These are phyloP conservation scores for Mormyrops attenuatus DNA, from an alignment of 2,797 vertebrate species.

Conservation along the genomic window DNA sequence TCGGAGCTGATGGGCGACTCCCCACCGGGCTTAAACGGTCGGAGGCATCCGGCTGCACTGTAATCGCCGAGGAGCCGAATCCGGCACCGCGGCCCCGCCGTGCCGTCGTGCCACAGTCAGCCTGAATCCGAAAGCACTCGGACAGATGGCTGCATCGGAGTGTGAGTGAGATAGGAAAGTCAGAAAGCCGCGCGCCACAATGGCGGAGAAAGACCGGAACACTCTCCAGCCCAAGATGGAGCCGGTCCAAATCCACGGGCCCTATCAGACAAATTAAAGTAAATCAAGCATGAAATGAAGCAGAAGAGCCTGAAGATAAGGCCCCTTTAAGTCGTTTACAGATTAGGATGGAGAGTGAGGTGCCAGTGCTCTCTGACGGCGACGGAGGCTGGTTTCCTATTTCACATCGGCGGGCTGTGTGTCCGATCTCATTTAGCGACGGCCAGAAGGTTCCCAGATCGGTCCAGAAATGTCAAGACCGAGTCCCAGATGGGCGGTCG, in stretches of 20 bases:
- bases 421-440: constrained; percentile 98
- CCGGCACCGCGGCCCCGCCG: constrained; percentile 69
- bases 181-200: constrained; percentile 98
- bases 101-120: constrained; percentile 49
- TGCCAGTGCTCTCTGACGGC: constrained; percentile 98
- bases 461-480: constrained; percentile 67
- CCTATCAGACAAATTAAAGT: constrained; percentile 99
- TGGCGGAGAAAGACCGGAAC: constrained; percentile 96
- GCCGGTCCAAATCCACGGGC: constrained; percentile 99
- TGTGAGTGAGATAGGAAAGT: constrained; percentile 72
- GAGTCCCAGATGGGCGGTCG: constrained; percentile 41
- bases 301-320: constrained; percentile 99
- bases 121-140: constrained; percentile 96
- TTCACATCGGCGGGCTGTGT: constrained; percentile 99
- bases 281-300: constrained; percentile 99
- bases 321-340: constrained; percentile 99
- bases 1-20: not conserved
- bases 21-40: constrained; percentile 55
- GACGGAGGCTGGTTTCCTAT: constrained; percentile 96
- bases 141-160: constrained; percentile 86
- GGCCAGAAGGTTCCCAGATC: constrained; percentile 85
- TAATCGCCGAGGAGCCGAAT: constrained; percentile 82
- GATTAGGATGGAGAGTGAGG: constrained; percentile 99
- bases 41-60: constrained; percentile 85
- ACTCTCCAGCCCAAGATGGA: constrained; percentile 99